Evolutionary conservation across 2,888 invertebrate species (phyloP), one percentile per base, ranked within the genome.

Genomic region (Oconnorella tubifera): DNA sequence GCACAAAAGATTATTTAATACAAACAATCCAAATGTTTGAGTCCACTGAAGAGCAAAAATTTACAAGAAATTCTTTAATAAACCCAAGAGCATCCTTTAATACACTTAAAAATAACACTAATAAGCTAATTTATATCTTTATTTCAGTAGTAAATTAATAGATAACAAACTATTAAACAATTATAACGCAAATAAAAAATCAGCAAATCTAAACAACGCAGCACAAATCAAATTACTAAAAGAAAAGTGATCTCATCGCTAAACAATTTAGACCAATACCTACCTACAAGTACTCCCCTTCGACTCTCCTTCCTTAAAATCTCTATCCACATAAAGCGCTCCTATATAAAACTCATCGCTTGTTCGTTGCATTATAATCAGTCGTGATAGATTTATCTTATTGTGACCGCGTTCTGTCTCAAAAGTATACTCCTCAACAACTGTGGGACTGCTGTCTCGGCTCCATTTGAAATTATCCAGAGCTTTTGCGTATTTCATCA

Each of bases 331-430:
- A 82, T 92, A 93, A 61, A 94, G 85, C 82, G 93, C 91, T 31
- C 94, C 94, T 69, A 92, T 85, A 83, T 90, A 93, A 83, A 91
- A 91, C 69, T 90, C 90, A 83, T 92, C 92, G 63, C 90, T 89
- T 75, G 90, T 90, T 82, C 92, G 86, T 83, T 92, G 92, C 70
- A 89, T 85, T 80, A 95, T 91, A 64, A 91, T 89, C 73, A 95
- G 85, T 80, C 90, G 90, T 77, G 92, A 92, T 81, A 90, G 88
- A 83, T 92, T 90, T 73, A 90, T 88, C 67, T 88, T 86, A 6
- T 82, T 85, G 74, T 86, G 86, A 6, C 88, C 87, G 75, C 88
- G 83, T 76, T 92, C 92, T 56, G 92, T 90, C 83, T 95, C 94
- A 73, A 95, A 83, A 62, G 91, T 88, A 80, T 91, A 92, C 79